Base-by-base conservation (phyloP, 1,140 invertebrate species). In the Drosophila neocordata region DNA sequence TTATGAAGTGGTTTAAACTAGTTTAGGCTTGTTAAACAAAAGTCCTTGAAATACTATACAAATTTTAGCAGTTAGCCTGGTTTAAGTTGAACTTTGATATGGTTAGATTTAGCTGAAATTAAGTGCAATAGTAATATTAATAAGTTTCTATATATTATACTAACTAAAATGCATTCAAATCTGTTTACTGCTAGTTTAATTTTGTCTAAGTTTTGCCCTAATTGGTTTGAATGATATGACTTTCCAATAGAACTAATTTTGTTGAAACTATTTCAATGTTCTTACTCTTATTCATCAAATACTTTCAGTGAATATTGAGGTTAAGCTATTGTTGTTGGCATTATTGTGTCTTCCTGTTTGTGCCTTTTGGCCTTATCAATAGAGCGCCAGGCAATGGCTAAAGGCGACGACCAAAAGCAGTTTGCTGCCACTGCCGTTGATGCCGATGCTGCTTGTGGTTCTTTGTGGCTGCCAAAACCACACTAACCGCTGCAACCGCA, bases 401-500 rank as follows among this genome's bases (percentile, higher is more conserved):
- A 68, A 68, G 71, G 65, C 71, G 71, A 69, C 64, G 72, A 63
- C 58, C 72, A 27, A 62, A 59, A 75, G 65, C 73, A 75, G 73
- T 75, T 75, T 75, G 73, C 57, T 75, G 73, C 57, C 58, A 52
- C 41, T 22, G 4, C 22, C 35, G 58, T 20, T 20, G 41, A 18
- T 20, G 41, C 64, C 53, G 35, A 15, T 13, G 4, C 15, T 20
- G 48, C 22, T 53, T 44, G 48, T 58, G 24, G 31, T 58, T 59
- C 65, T 59, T 41, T 74, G 73, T 58, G 65, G 73, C 37, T 68
- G 38, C 7, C 57, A 58, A 74, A 66, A 69, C 73, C 72, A 55
- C 73, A 75, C 71, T 13, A 74, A 75, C 73, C 73, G 73, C 73
- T 64, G 69, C 62, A 65, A 63, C 77, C 77, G 72, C 77, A 79